A percentile compares a stretch with the other conserved stretches of the same genome.
Conservation (phyloP, 2,888 invertebrate species). For the Nysson spinosus region DNA sequence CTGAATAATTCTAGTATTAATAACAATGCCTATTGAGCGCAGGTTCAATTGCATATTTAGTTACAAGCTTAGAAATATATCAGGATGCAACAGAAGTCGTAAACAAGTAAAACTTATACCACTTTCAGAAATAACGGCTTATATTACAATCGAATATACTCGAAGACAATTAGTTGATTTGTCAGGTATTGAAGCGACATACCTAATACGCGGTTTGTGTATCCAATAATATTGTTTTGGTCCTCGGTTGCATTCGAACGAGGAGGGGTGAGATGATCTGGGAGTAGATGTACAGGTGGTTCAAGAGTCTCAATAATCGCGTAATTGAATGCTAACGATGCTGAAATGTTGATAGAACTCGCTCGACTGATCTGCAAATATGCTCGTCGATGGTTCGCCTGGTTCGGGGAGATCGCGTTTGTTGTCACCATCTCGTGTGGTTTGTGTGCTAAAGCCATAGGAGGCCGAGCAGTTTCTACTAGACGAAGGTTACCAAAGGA, state of each 20-base stretch:
- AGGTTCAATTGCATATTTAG: too few species aligned
- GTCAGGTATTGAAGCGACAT: background rate
- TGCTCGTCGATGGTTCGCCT: slow-evolving; percentile 59
- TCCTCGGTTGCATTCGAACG: background rate
- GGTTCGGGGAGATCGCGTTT: slow-evolving; percentile 44
- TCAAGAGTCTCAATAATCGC: slow-evolving; percentile 59
- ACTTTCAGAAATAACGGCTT: too few species aligned
- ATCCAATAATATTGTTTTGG: slow-evolving; percentile 12
- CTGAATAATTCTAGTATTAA: too few species aligned
- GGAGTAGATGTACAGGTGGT: slow-evolving; percentile 12
- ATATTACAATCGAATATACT: too few species aligned
- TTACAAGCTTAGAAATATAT: too few species aligned
- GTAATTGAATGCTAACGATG: slow-evolving; percentile 71
- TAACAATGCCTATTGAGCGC: too few species aligned
- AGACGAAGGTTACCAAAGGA: slow-evolving; percentile 49
- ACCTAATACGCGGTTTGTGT: background rate
- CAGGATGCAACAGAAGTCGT: too few species aligned
- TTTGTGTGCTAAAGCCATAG: slow-evolving; percentile 36
- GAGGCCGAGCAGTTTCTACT: slow-evolving; percentile 7
- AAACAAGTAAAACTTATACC: too few species aligned
- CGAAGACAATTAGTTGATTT: background rate
- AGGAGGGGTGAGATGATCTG: slow-evolving; percentile 25
- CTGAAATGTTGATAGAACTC: slow-evolving; percentile 65
- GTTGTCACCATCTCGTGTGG: slow-evolving; percentile 53
- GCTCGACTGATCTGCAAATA: slow-evolving; percentile 68